These are phyloP conservation scores for Drosophila recens DNA, from an alignment of 2,888 invertebrate genomes.

Conservation along the genomic window DNA sequence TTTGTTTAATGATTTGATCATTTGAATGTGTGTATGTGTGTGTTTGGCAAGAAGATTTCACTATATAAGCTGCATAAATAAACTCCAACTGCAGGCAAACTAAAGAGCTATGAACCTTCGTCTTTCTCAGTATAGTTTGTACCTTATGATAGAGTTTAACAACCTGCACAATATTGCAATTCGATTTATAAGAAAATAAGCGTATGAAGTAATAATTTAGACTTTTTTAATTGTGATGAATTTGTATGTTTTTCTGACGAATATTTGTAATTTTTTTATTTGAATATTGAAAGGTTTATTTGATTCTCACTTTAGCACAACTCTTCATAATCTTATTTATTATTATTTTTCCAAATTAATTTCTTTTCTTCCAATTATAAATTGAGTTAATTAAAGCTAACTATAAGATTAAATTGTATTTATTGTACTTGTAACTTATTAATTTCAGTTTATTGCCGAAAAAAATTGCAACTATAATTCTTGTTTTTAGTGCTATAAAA, in stretches of 20 bases:
- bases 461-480: not conserved
- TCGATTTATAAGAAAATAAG: not conserved
- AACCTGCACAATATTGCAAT: slow-evolving; percentile 22
- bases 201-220: not conserved
- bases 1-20: slow-evolving; percentile 66
- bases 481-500: too few species aligned
- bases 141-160: slow-evolving; percentile 43
- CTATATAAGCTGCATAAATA: slow-evolving; percentile 67
- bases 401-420: not conserved
- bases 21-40: slow-evolving; percentile 33
- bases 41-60: slow-evolving; percentile 47
- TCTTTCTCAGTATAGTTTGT: not conserved
- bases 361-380: not conserved
- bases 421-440: not conserved
- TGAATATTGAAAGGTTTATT: too few species aligned
- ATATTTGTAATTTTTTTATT: not conserved
- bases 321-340: too few species aligned
- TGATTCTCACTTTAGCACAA: too few species aligned
- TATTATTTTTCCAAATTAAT: too few species aligned
- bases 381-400: not conserved
- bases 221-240: not conserved
- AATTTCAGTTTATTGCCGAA: not conserved
- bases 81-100: slow-evolving; percentile 28
- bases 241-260: not conserved
- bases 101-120: slow-evolving; percentile 11